Percentiles rank a stretch among this genome's conserved stretches.
phyloP scores from a whole-genome alignment of 2,113 vertebrate species.

The Notiomystis cincta region DNA sequence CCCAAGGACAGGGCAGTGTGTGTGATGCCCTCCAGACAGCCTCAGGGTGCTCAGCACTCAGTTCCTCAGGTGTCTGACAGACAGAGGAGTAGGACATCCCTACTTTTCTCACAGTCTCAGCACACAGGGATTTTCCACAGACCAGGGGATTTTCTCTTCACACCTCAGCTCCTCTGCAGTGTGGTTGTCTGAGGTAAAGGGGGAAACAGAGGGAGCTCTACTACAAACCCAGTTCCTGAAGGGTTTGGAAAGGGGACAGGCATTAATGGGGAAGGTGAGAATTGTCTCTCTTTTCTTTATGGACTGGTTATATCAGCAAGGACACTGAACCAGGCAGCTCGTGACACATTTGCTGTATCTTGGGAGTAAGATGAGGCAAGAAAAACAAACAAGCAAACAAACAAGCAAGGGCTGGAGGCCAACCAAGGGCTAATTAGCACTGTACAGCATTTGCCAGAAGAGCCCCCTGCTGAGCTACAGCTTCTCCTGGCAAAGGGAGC shows the following conservation, averaged over 20 bases:
- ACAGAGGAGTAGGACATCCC: neutral
- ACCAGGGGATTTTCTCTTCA: neutral
- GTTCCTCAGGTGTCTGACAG: neutral
- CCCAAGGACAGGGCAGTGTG: rapidly evolving
- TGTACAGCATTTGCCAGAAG: neutral
- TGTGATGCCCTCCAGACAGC: neutral
- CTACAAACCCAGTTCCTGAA: neutral
- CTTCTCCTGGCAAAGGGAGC: neutral
- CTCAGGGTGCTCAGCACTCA: neutral
- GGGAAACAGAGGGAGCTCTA: neutral
- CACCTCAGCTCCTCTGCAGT: neutral
- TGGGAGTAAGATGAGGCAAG: neutral
- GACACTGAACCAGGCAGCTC: neutral
- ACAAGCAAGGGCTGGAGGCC: neutral
- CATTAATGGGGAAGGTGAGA: neutral
- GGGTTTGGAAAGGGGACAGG: neutral
- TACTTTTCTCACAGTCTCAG: too few species aligned
- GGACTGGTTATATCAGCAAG: neutral
- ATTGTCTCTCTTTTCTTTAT: neutral
- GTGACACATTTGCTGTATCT: neutral
- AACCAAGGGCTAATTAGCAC: constrained; percentile 19
- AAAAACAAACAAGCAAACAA: constrained; percentile 43
- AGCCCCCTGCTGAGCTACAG: constrained; percentile 7
- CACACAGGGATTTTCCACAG: rapidly evolving
- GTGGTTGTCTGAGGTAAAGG: neutral